These are phyloP conservation scores for Terrapene triunguis DNA, from an alignment of 2,113 vertebrate genomes.

Conservation along the genomic window DNA sequence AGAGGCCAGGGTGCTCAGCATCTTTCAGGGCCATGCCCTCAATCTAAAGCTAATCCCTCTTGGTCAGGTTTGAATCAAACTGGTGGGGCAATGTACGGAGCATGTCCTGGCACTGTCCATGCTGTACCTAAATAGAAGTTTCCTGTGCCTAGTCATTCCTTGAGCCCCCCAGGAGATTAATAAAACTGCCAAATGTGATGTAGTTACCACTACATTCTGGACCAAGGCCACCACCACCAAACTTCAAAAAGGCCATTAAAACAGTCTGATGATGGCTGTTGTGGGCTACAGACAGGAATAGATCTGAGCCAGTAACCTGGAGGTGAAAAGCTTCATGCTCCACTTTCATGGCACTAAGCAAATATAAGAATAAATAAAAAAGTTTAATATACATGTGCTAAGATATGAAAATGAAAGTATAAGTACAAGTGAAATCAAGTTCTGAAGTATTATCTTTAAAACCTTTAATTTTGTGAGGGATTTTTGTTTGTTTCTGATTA, in stretches of 20 bases:
- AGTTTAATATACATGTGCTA: neutral
- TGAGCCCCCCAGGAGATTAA: neutral
- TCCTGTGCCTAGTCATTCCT: neutral
- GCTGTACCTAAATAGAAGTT: neutral
- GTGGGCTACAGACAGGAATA: neutral
- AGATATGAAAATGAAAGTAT: neutral
- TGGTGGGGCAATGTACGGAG: neutral
- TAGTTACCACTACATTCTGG: neutral
- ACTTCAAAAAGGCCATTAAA: neutral
- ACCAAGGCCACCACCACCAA: neutral
- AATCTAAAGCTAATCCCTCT: neutral
- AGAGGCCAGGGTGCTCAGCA: neutral
- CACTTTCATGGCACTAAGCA: neutral
- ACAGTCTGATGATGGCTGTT: neutral
- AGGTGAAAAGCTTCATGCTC: neutral
- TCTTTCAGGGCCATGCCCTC: neutral
- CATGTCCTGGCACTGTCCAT: neutral
- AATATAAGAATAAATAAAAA: neutral
- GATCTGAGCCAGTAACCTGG: neutral
- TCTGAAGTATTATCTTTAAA: neutral
- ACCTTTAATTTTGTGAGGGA: conserved; percentile 13
- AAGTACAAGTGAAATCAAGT: conserved; percentile 23
- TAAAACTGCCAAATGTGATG: neutral
- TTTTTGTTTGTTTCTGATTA: conserved; percentile 29
- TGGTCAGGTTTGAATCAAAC: neutral